Evolutionary conservation across 1,140 invertebrate species (phyloP).

Genomic region (Bilobella aurantiaca): DNA sequence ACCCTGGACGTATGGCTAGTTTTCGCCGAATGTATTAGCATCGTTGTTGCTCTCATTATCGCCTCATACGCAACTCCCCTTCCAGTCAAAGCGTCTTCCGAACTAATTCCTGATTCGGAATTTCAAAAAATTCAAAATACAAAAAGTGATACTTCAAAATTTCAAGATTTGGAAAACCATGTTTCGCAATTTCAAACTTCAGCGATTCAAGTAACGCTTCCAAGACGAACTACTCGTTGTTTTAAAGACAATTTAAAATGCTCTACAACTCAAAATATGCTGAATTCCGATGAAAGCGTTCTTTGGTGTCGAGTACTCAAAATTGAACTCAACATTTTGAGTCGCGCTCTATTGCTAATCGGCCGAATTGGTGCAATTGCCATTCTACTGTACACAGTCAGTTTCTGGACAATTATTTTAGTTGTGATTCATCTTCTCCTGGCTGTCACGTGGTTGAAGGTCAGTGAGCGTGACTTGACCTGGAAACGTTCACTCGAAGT

Average conservation of each 20-base stretch:
- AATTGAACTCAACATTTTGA: conserved; percentile 19
- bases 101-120: background rate
- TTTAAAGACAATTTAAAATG: conserved; percentile 2
- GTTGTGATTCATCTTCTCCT: conserved; percentile 24
- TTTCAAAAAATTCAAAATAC: background rate
- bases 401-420: conserved; percentile 22
- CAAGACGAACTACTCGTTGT: background rate
- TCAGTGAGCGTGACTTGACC: background rate
- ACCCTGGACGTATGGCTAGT: conserved; percentile 19
- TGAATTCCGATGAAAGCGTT: background rate
- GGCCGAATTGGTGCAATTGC: conserved; percentile 24
- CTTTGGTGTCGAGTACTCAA: conserved; percentile 19
- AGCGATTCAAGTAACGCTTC: too few species aligned
- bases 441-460: conserved; percentile 19
- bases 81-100: background rate
- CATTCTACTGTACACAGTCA: conserved; percentile 22
- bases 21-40: conserved; percentile 20
- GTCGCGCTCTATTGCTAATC: conserved; percentile 23
- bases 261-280: background rate
- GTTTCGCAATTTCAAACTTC: too few species aligned
- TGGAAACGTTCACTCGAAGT: conserved; percentile 8
- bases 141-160: background rate
- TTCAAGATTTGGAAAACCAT: too few species aligned
- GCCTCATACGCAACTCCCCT: conserved; percentile 21
- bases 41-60: conserved; percentile 22